Evolutionary conservation across 2,888 invertebrate species (phyloP), one percentile per base, ranked within the genome.

Genomic region (Epinotia brunnichana): DNA sequence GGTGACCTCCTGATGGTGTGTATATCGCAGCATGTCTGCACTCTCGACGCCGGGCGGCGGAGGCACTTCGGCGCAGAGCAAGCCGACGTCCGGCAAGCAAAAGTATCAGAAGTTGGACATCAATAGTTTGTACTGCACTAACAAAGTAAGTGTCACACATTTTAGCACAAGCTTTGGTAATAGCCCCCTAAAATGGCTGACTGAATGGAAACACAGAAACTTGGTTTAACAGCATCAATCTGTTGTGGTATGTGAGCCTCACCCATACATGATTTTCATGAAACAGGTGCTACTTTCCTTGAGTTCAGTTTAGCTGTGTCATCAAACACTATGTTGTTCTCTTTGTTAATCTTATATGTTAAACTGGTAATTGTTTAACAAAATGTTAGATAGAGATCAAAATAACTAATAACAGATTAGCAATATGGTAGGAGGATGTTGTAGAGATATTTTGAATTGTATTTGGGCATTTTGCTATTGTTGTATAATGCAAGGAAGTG

Each of bases 51-150:
- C 96, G 96, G 89, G 94, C 92, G 93, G 94, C 92, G 94, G 93
- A 89, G 92, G 92, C 81, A 92, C 90, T 91, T 91, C 93, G 91
- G 90, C 92, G 92, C 93, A 93, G 90, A 90, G 89, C 91, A 93
- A 93, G 92, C 92, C 93, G 89, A 91, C 92, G 90, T 90, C 93
- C 89, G 96, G 96, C 95, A 98, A 98, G 95, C 96, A 97, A 94
- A 99, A 98, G 95, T 99, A 96, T 95, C 97, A 98, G 94, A 97
- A 98, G 90, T 96, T 99, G 95, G 98, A 99, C 95, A 98, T 99
- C 96, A 99, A 99, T 96, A 98, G 95, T 95, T 95, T 99, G 94
- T 98, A 98, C 94, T 97, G 97, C 94, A 95, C 95, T 87, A 96
- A 96, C 92, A 95, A 95, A 94, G 97, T 96, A 90, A 95, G 96